These are phyloP conservation scores for Coreius guichenoti DNA, from an alignment of 2,797 vertebrate genomes.

Conservation along the genomic window DNA sequence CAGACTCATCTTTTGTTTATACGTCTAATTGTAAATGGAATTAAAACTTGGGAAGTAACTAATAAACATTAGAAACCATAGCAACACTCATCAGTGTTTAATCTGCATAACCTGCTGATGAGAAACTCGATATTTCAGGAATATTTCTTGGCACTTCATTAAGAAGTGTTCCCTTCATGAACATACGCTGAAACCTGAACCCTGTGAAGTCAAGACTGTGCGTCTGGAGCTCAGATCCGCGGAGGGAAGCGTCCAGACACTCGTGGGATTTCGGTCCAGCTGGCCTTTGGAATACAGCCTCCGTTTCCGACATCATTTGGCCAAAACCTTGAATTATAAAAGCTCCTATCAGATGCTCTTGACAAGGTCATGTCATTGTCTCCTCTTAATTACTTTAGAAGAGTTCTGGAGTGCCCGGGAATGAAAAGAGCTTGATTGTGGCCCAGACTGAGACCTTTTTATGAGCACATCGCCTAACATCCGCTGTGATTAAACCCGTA, in stretches of 20 bases:
- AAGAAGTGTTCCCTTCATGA: too few relatives aligned
- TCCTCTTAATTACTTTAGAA: constrained; percentile 24
- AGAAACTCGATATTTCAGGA: not conserved
- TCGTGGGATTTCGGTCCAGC: not conserved
- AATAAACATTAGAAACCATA: not conserved
- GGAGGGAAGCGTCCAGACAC: not conserved
- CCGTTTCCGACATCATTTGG: not conserved
- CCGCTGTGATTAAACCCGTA: not conserved
- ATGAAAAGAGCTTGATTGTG: not conserved
- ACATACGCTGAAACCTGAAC: too few relatives aligned
- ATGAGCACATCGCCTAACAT: not conserved
- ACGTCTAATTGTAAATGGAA: not conserved
- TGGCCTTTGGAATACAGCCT: constrained; percentile 6
- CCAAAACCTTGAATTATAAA: not conserved
- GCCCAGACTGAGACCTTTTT: not conserved
- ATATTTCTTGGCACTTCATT: not conserved
- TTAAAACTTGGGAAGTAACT: not conserved
- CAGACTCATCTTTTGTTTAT: not conserved
- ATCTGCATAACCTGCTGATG: not conserved
- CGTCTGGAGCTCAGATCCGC: not conserved
- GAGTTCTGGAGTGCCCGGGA: constrained; percentile 3
- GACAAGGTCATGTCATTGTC: constrained; percentile 25
- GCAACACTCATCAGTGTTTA: not conserved
- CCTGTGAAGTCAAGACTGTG: not conserved
- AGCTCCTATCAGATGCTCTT: constrained; percentile 31